phyloP scores from a whole-genome alignment of 1,140 invertebrate species.

The Drosophila kanapiae region DNA sequence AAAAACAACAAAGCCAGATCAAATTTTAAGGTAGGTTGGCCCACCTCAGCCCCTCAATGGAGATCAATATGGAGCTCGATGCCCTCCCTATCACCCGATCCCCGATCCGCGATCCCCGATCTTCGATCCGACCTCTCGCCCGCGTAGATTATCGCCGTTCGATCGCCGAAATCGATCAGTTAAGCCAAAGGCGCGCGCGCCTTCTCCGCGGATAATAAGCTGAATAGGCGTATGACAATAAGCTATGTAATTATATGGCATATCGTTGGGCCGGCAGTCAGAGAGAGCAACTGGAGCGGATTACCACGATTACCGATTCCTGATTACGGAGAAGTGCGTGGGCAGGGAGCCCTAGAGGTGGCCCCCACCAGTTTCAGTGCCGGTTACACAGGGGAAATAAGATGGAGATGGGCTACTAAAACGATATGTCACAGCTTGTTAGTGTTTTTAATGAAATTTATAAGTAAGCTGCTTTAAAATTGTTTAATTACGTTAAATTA shows the following conservation, averaged over 20 bases:
- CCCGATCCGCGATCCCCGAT: constrained; percentile 4
- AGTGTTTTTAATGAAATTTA: too few relatives aligned
- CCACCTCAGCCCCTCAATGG: constrained; percentile 68
- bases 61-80: constrained; percentile 46
- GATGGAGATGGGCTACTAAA: constrained; percentile 22
- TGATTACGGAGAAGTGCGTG: constrained; percentile 60
- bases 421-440: background rate
- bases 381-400: background rate
- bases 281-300: constrained; percentile 67
- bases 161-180: constrained; percentile 80
- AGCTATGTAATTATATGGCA: constrained; percentile 82
- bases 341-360: constrained; percentile 43
- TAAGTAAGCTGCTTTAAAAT: too few relatives aligned
- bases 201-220: constrained; percentile 74
- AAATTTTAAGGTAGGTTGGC: constrained; percentile 66
- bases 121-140: constrained; percentile 13
- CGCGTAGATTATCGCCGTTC: constrained; percentile 62
- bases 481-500: too few relatives aligned
- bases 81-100: background rate
- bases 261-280: constrained; percentile 55
- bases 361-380: background rate
- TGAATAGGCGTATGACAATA: constrained; percentile 83
- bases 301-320: constrained; percentile 44
- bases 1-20: constrained; percentile 52
- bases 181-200: constrained; percentile 70